A percentile compares a stretch with the other conserved stretches of the same genome.
phyloP scores from a whole-genome alignment of 2,888 invertebrate genomes.

The Tenthredo mesomela region DNA sequence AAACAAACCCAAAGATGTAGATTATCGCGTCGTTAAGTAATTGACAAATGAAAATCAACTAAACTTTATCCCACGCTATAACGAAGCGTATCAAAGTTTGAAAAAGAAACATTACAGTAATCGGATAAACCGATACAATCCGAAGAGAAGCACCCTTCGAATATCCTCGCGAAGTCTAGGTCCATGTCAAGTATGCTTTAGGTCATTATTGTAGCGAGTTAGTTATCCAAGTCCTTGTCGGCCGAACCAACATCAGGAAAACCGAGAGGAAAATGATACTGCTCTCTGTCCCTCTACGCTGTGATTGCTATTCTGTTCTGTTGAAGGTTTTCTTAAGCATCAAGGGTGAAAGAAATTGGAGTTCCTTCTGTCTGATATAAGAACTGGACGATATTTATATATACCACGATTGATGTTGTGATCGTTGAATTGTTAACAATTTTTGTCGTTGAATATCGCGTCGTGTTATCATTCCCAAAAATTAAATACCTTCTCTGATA shows the following conservation, averaged over 20 bases:
- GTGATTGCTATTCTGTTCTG: slow-evolving; percentile 20
- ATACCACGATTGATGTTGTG: not conserved
- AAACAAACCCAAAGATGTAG: not conserved
- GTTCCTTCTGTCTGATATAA: not conserved
- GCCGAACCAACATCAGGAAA: not conserved
- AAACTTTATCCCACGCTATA: not conserved
- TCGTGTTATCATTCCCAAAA: not conserved
- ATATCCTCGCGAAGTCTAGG: not conserved
- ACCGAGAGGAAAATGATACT: not conserved
- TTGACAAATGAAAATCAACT: not conserved
- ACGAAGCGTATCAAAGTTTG: not conserved
- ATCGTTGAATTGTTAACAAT: not conserved
- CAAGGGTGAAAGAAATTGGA: not conserved
- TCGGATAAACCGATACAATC: slow-evolving; percentile 10
- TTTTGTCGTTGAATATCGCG: not conserved
- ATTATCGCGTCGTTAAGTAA: slow-evolving; percentile 8
- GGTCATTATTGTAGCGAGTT: slow-evolving; percentile 29
- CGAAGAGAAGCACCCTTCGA: slow-evolving; percentile 4
- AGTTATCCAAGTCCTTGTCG: slow-evolving; percentile 36
- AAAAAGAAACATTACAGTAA: slow-evolving; percentile 3
- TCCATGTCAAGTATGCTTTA: not conserved
- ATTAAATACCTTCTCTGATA: not conserved
- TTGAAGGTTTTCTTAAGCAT: not conserved
- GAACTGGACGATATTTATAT: not conserved
- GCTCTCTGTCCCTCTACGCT: not conserved